These are phyloP conservation scores for Sialis fuliginosa DNA, from an alignment of 2,888 invertebrate genomes.

Conservation along the genomic window DNA sequence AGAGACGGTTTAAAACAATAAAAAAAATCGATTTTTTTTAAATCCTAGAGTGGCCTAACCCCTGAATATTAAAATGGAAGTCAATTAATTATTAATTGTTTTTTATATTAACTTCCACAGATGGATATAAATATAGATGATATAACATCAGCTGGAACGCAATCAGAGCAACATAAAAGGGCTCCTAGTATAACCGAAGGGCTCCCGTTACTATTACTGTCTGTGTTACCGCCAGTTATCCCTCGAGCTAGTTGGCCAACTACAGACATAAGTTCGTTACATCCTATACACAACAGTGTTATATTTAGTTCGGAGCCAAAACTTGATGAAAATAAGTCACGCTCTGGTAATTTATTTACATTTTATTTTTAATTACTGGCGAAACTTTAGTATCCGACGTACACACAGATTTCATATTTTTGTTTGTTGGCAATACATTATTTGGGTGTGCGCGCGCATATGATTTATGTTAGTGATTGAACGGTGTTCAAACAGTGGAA, in stretches of 20 bases:
- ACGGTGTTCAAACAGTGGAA: no score
- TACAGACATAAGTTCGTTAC: conserved; percentile 38
- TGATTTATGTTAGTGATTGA: no score
- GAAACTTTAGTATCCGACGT: no score
- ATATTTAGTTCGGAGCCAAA: conserved; percentile 49
- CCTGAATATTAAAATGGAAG: not conserved
- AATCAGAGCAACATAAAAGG: conserved; percentile 17
- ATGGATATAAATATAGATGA: conserved; percentile 12
- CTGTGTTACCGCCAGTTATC: conserved; percentile 56
- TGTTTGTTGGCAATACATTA: no score
- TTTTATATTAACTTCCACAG: conserved; percentile 6
- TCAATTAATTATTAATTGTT: not conserved
- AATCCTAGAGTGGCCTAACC: no score
- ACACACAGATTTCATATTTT: no score
- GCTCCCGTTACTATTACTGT: conserved; percentile 48
- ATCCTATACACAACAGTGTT: conserved; percentile 38
- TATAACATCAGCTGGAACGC: conserved; percentile 10
- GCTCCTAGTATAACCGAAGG: conserved; percentile 53
- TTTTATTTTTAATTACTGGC: not conserved
- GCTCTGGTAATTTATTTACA: not conserved
- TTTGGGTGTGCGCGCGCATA: no score
- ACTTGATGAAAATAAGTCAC: conserved; percentile 29
- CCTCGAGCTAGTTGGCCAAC: conserved; percentile 65
- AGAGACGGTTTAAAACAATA: no score
- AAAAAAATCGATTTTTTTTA: no score